These are phyloP conservation scores for Zophobas morio DNA, from an alignment of 1,140 invertebrate genomes.

Conservation along the genomic window DNA sequence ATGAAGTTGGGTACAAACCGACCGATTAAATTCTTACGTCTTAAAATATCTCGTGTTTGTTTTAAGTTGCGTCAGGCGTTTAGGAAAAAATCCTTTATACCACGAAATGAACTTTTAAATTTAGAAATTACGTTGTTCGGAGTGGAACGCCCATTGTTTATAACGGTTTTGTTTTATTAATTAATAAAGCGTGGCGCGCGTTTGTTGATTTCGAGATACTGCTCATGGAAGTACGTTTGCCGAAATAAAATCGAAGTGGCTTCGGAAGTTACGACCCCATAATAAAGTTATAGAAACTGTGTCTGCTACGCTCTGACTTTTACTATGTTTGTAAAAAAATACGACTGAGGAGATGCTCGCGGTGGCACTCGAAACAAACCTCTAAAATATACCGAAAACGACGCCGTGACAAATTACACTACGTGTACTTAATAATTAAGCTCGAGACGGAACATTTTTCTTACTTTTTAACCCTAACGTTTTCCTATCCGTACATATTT, in stretches of 20 bases:
- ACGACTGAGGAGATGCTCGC: not conserved
- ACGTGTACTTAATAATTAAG: not conserved
- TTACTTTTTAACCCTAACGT: not conserved
- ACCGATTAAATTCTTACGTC: slow-evolving; percentile 36
- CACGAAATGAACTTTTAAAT: slow-evolving; percentile 34
- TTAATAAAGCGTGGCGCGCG: not conserved
- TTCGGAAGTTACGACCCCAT: slow-evolving; percentile 30
- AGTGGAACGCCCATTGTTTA: not conserved
- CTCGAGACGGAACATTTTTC: not conserved
- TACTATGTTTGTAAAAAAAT: slow-evolving; percentile 37
- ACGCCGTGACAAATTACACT: not conserved
- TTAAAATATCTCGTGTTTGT: slow-evolving; percentile 42
- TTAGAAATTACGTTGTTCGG: slow-evolving; percentile 14
- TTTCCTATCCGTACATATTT: not conserved
- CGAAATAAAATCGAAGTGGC: slow-evolving; percentile 16
- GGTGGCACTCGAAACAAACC: slow-evolving; percentile 1
- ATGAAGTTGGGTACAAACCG: slow-evolving; percentile 37
- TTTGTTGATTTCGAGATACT: not conserved
- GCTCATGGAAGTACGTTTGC: not conserved
- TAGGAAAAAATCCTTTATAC: slow-evolving; percentile 13
- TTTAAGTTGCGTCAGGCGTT: slow-evolving; percentile 31
- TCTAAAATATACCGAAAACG: not conserved
- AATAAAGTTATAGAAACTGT: slow-evolving; percentile 31
- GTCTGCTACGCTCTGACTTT: slow-evolving; percentile 9
- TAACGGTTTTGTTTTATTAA: slow-evolving; percentile 8